Evolutionary conservation across 2,113 vertebrate genomes (phyloP), one percentile per base, ranked within the genome.

Genomic region (Acinonyx jubatus): DNA sequence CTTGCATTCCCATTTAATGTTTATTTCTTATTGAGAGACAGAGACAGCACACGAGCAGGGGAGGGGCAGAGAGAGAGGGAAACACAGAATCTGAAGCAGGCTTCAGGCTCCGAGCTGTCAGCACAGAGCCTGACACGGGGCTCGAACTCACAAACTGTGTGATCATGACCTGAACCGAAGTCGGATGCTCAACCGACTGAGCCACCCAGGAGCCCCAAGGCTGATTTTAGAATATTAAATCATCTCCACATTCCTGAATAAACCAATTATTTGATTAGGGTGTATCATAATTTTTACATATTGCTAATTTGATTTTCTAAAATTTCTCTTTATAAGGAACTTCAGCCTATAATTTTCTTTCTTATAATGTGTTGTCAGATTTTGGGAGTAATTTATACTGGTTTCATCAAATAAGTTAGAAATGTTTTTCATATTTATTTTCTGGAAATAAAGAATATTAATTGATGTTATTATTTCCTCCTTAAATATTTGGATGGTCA

Each of bases 191-290:
- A 45, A 45, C 45, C 7, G 45, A 45, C 45, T 45, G 45, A 45
- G 45, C 45, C 45, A 45, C 45, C 45, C 45, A 45, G 45, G 45
- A 9, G 45, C 45, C 45, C 45, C 45, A 45, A 69, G 50, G 33
- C 31, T 50, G 31, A 91, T 95, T 95, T 91, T 85, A 78, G 23
- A 68, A 69, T 78, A 63, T 85, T 78, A 78, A 91, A 36, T 78
- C 48, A 84, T 79, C 38, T 79, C 2, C 45, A 48, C 27, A 45
- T 74, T 82, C 27, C 68, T 69, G 38, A 95, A 95, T 91, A 95
- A 91, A 69, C 13, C 9, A 45, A 45, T 50, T 69, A 78, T 41
- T 79, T 79, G 71, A 91, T 86, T 69, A 69, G 61, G 23, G 29
- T 65, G 33, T 89, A 55, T 74, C 41, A 74, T 65, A 33, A 71